phyloP scores from a whole-genome alignment of 1,140 invertebrate genomes.

The Aradophagus sp. region DNA sequence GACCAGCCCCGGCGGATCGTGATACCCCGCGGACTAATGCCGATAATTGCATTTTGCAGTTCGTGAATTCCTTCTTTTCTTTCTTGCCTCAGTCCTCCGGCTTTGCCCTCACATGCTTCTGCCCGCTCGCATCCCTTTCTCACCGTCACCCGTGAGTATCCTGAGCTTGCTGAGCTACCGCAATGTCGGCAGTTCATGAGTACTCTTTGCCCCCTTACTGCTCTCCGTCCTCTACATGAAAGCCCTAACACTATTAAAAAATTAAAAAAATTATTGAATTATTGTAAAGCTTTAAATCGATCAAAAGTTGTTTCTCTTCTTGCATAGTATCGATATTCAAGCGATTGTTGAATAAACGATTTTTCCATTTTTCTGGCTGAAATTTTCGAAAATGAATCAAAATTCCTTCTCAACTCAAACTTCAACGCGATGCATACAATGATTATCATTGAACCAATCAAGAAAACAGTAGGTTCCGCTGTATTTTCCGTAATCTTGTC shows the following conservation, averaged over 20 bases:
- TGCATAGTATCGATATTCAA: too few species aligned
- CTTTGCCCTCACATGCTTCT: slow-evolving; percentile 50
- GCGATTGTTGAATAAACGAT: too few species aligned
- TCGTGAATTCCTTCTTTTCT: slow-evolving; percentile 70
- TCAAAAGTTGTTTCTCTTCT: too few species aligned
- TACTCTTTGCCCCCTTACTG: slow-evolving; percentile 33
- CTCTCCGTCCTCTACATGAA: slow-evolving; percentile 55
- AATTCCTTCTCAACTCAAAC: too few species aligned
- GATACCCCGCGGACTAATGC: slow-evolving; percentile 73
- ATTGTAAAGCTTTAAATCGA: too few species aligned
- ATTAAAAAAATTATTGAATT: slow-evolving; percentile 52
- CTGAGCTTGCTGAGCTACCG: slow-evolving; percentile 26
- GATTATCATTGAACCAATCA: too few species aligned
- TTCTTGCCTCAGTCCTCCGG: slow-evolving; percentile 59
- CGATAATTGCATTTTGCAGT: slow-evolving; percentile 74
- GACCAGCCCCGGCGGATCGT: slow-evolving; percentile 66
- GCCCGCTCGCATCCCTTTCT: slow-evolving; percentile 55
- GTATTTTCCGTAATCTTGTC: too few species aligned
- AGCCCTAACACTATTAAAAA: slow-evolving; percentile 55
- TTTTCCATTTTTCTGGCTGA: too few species aligned
- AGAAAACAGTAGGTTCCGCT: too few species aligned
- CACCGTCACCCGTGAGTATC: slow-evolving; percentile 40
- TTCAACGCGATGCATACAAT: too few species aligned
- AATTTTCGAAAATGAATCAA: too few species aligned
- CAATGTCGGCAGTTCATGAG: slow-evolving; percentile 12